These are phyloP conservation scores for Rhopalosiphum padi DNA, from an alignment of 1,140 invertebrate genomes.

Conservation along the genomic window DNA sequence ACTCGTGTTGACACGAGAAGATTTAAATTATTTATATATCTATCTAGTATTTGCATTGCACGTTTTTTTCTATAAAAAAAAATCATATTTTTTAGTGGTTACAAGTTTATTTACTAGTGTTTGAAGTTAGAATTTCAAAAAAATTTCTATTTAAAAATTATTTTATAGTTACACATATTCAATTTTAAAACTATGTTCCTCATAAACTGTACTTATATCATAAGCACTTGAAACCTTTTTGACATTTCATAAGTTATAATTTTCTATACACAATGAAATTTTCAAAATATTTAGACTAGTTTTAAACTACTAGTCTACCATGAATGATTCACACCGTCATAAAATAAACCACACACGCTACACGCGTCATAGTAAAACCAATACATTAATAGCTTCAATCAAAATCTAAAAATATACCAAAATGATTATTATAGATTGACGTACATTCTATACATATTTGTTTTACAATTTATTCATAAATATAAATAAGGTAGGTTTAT, in stretches of 20 bases:
- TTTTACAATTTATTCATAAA: neutral
- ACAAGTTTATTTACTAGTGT: neutral
- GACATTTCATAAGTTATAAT: neutral
- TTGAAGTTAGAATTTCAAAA: neutral
- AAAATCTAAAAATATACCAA: neutral
- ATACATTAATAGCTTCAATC: neutral
- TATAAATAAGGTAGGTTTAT: neutral
- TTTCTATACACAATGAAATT: neutral
- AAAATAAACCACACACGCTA: neutral
- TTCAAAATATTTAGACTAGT: neutral
- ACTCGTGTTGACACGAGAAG: too few species aligned
- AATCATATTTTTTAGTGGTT: too few species aligned
- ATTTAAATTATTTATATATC: too few species aligned
- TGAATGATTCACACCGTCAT: too few species aligned
- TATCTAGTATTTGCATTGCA: too few species aligned
- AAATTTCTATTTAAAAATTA: neutral
- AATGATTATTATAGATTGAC: neutral
- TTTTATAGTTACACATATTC: neutral
- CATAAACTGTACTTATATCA: neutral
- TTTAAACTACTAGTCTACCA: neutral
- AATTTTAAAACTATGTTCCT: neutral
- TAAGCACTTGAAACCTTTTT: neutral
- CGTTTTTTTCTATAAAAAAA: too few species aligned
- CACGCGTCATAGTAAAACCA: neutral
- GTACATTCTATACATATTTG: neutral